These are phyloP conservation scores for Venustaconcha ellipsiformis DNA, from an alignment of 1,140 invertebrate species.

Conservation along the genomic window DNA sequence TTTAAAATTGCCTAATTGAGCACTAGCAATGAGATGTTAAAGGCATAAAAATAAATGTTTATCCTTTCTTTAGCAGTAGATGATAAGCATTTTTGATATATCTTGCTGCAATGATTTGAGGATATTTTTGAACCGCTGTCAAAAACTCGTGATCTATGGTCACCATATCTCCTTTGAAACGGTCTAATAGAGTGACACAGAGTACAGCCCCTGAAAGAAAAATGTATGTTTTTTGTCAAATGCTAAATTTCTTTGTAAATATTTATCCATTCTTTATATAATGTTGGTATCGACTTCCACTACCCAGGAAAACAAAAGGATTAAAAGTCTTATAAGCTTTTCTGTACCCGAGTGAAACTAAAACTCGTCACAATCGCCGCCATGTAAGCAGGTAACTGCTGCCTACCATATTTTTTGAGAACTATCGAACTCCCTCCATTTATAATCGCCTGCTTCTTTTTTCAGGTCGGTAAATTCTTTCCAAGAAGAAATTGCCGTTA, in stretches of 20 bases:
- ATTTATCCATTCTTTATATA: neutral
- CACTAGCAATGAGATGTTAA: too few relatives aligned
- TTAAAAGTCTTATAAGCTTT: neutral
- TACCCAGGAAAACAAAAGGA: neutral
- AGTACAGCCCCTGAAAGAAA: slow-evolving; percentile 81
- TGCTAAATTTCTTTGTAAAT: neutral
- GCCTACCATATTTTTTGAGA: neutral
- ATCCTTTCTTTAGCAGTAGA: too few relatives aligned
- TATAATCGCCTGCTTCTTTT: too few relatives aligned
- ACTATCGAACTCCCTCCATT: too few relatives aligned
- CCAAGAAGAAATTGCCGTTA: too few relatives aligned
- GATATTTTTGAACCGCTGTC: slow-evolving; percentile 93
- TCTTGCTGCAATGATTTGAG: slow-evolving; percentile 86
- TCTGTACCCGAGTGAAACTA: neutral
- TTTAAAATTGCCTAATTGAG: too few relatives aligned
- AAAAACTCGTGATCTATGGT: slow-evolving; percentile 84
- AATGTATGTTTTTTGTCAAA: neutral
- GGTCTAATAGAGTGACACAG: slow-evolving; percentile 93
- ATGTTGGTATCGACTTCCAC: neutral
- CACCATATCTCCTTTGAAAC: slow-evolving; percentile 95
- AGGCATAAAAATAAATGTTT: too few relatives aligned
- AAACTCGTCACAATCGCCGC: neutral
- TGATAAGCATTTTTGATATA: slow-evolving; percentile 80
- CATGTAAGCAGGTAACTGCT: neutral
- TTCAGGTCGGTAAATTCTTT: too few relatives aligned